These are phyloP conservation scores for Nipponia nippon DNA, from an alignment of 2,113 vertebrate species.

Conservation along the genomic window DNA sequence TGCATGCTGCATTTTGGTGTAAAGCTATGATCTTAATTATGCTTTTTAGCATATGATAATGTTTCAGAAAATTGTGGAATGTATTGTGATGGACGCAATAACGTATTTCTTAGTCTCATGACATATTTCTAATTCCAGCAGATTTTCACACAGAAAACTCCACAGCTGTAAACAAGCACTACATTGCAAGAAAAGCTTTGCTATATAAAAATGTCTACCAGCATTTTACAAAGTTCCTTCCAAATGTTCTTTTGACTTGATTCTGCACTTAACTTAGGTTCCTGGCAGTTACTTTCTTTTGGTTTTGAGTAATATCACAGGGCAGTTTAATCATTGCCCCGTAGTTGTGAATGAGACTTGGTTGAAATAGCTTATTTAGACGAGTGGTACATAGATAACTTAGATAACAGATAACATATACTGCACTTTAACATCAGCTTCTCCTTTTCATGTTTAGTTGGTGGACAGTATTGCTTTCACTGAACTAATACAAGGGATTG, in stretches of 20 bases:
- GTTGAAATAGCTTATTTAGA: background rate
- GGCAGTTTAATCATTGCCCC: background rate
- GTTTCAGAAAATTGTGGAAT: background rate
- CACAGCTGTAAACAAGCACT: background rate
- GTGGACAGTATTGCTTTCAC: background rate
- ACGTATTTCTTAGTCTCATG: background rate
- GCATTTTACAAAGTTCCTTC: background rate
- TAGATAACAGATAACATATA: background rate
- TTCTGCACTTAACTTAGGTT: background rate
- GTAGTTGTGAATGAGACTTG: background rate
- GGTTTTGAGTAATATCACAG: background rate
- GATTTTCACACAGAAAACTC: background rate
- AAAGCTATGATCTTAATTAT: background rate
- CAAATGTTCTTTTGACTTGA: background rate
- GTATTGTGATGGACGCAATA: background rate
- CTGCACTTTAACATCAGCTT: background rate
- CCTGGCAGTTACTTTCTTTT: background rate
- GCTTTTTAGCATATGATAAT: background rate
- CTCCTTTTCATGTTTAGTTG: background rate
- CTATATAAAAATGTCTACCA: background rate
- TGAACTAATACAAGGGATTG: background rate
- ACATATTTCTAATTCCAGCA: background rate
- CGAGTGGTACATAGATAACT: background rate
- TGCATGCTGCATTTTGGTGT: background rate
- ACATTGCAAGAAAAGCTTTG: background rate